Base-by-base conservation (phyloP, 2,888 invertebrate species). In the Rhingia rostrata region DNA sequence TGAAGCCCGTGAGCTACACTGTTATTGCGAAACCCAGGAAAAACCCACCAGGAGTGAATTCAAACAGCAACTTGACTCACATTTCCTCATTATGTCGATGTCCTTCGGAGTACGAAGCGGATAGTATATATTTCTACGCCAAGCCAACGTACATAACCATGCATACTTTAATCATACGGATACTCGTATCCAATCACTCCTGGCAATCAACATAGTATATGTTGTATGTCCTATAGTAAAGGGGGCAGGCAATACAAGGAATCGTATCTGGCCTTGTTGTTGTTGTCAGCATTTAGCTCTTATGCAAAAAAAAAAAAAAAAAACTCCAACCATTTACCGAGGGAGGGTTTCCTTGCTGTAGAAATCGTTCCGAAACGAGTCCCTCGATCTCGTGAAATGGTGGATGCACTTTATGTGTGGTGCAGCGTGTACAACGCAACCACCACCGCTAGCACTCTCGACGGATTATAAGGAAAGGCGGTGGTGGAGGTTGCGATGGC, bases 11-110 rank as follows among this genome's bases (percentile, higher is more conserved):
- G 51, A 67, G 80, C 35, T 49, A 30, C 66, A 60, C 5, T 14
- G 37, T 39, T 66, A 43, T 30, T 43, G 43, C 43, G 41, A 79
- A 73, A 37, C 32, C 47, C 43, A 7, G 45, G 41, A 45, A 64
- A 74, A 61, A 56, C 3, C 45, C 35, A 30, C 41, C 39, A 61
- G 63, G 54, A 77, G 47, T 22, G 47, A 56, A 67, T 73, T 67
- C 69, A 51, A 79, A 80, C 54, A 80, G 47, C 86, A 86, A 84
- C 86, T 86, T 86, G 86, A 86, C 86, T 86, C 86, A 86, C 86
- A 86, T 87, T 87, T 85, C 85, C 87, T 86, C 74, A 83, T 86
- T 85, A 87, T 86, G 86, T 86, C 86, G 86, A 86, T 83, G 86
- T 87, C 87, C 87, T 86, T 86, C 84, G 84, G 54, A 84, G 74